Percentiles rank a stretch among this genome's conserved stretches.
Evolutionary conservation across 2,797 vertebrate genomes (phyloP).

Genomic region (Jordanella pulchra): DNA sequence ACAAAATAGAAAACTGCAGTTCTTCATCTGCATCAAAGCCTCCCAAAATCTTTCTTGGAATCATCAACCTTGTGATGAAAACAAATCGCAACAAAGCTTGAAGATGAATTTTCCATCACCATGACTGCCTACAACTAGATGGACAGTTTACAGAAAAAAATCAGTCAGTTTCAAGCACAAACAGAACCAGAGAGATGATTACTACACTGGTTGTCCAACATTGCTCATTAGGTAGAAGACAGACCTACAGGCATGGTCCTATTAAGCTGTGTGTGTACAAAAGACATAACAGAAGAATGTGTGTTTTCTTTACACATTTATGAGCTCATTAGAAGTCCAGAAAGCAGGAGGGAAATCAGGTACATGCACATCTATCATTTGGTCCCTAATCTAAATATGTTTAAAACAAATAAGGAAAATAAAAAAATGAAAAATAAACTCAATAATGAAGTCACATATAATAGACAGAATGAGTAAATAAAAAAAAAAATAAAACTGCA

Average conservation of each 20-base stretch:
- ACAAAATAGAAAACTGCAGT: slow-evolving; percentile 27
- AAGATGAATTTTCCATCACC: slow-evolving; percentile 28
- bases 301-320: slow-evolving; percentile 46
- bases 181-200: slow-evolving; percentile 61
- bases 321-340: slow-evolving; percentile 56
- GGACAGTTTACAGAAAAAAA: slow-evolving; percentile 45
- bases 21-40: slow-evolving; percentile 14
- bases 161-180: slow-evolving; percentile 41
- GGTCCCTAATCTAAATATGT: slow-evolving; percentile 10
- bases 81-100: slow-evolving; percentile 19
- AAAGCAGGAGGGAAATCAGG: slow-evolving; percentile 35
- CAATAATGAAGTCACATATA: slow-evolving; percentile 15
- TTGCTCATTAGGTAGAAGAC: slow-evolving; percentile 65
- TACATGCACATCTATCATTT: slow-evolving; percentile 16
- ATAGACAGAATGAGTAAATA: background rate
- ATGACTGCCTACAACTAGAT: slow-evolving; percentile 39
- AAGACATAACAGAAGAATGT: slow-evolving; percentile 13
- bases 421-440: slow-evolving; percentile 17
- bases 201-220: slow-evolving; percentile 58
- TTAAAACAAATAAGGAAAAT: slow-evolving; percentile 19
- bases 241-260: slow-evolving; percentile 48
- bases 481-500: background rate
- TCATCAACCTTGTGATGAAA: slow-evolving; percentile 29
- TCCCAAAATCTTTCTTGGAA: slow-evolving; percentile 1
- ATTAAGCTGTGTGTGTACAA: slow-evolving; percentile 28